A percentile compares a stretch with the other conserved stretches of the same genome.
phyloP scores from a whole-genome alignment of 2,113 vertebrate genomes.

The Ciconia stormi region DNA sequence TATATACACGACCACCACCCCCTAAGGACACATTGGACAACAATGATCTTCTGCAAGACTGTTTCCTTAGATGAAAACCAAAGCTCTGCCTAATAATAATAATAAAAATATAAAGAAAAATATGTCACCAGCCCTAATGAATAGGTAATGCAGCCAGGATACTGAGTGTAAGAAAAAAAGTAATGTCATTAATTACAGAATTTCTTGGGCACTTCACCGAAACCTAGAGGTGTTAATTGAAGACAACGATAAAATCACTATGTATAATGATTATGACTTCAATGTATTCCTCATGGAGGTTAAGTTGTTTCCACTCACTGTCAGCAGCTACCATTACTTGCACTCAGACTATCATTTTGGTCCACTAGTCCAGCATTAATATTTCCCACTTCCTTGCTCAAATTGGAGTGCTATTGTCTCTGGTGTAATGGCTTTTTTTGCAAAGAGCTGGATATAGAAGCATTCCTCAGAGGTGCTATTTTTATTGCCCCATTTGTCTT shows the following conservation, averaged over 20 bases:
- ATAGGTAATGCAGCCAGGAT: neutral
- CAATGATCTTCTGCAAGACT: neutral
- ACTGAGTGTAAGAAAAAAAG: neutral
- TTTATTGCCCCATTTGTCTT: neutral
- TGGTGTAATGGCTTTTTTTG: neutral
- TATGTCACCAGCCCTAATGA: neutral
- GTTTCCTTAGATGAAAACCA: neutral
- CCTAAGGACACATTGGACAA: neutral
- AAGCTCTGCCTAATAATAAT: neutral
- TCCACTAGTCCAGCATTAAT: neutral
- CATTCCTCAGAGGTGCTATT: neutral
- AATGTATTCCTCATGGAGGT: neutral
- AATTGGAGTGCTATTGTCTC: neutral
- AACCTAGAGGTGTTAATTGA: neutral
- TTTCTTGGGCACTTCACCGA: neutral
- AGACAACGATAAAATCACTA: neutral
- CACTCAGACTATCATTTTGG: neutral
- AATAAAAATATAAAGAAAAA: neutral
- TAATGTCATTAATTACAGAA: neutral
- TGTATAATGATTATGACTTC: neutral
- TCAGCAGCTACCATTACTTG: neutral
- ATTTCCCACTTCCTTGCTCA: neutral
- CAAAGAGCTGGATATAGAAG: neutral
- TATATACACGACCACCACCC: rapidly evolving
- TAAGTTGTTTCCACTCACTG: neutral